A percentile compares a stretch with the other conserved stretches of the same genome.
Evolutionary conservation across 2,797 vertebrate genomes (phyloP).

Genomic region (Crypturellus tataupa): DNA sequence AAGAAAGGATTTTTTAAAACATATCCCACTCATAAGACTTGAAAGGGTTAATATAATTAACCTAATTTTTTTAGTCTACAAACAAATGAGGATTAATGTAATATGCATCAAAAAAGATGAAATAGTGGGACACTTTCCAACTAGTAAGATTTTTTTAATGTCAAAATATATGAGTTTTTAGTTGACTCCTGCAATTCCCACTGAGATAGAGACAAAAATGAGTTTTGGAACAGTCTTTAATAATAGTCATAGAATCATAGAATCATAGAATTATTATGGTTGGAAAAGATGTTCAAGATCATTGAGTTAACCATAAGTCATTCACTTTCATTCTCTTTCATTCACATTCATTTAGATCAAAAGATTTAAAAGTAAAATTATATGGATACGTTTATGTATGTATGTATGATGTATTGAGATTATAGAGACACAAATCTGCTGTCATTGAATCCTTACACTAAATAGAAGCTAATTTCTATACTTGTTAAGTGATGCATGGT

Average conservation of each 20-base stretch:
- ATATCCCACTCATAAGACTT: not conserved
- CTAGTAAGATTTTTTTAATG: not conserved
- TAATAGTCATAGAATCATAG: not conserved
- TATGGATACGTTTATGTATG: not conserved
- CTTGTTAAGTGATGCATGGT: not conserved
- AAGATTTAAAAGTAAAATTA: not conserved
- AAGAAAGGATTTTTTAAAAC: not conserved
- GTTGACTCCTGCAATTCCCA: conserved; percentile 1
- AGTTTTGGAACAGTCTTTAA: conserved; percentile 12
- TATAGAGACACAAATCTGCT: not conserved
- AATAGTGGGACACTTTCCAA: not conserved
- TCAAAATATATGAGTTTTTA: not conserved
- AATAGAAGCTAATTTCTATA: not conserved
- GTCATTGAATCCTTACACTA: not conserved
- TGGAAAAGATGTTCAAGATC: no score
- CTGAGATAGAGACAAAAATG: not conserved
- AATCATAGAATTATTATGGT: no score
- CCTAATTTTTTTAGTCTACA: not conserved
- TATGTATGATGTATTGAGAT: not conserved
- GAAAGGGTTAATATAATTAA: not conserved
- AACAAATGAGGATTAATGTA: conserved; percentile 30
- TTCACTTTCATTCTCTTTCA: not conserved
- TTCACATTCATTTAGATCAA: not conserved
- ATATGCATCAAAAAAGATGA: not conserved
- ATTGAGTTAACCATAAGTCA: no score